Evolutionary conservation across 2,888 invertebrate genomes (phyloP).

Genomic region (Hydroisotoma schaefferi): DNA sequence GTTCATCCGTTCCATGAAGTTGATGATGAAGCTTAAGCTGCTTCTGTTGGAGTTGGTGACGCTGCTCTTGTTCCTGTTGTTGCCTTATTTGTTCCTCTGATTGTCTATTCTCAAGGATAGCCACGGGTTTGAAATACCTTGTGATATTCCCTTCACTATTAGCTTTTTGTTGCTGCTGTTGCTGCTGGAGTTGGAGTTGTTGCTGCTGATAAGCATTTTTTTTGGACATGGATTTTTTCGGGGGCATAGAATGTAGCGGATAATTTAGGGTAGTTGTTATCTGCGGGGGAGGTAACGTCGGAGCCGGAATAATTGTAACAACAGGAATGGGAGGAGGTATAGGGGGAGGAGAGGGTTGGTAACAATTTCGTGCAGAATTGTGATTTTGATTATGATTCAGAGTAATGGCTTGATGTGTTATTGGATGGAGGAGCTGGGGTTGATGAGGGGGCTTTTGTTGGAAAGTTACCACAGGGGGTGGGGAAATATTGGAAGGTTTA

Average conservation of each 20-base stretch:
- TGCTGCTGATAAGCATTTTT: conserved; percentile 20
- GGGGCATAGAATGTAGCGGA: conserved; percentile 28
- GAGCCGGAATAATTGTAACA: conserved; percentile 10
- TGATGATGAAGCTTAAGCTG: conserved; percentile 4
- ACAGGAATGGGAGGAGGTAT: conserved; percentile 6
- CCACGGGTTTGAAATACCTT: conserved; percentile 32
- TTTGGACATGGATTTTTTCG: conserved; percentile 29
- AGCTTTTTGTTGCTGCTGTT: neutral
- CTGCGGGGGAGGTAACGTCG: conserved; percentile 6
- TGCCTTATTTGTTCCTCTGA: neutral
- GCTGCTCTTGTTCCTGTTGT: conserved; percentile 16
- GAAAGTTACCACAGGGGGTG: neutral
- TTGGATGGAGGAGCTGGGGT: neutral
- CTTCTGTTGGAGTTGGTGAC: conserved; percentile 24
- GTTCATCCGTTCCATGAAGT: conserved; percentile 1
- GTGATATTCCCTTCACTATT: conserved; percentile 20
- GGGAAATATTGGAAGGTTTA: conserved; percentile 13
- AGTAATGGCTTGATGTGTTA: no score
- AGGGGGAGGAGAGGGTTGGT: neutral
- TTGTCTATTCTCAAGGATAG: conserved; percentile 7
- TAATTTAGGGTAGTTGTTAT: conserved; percentile 11
- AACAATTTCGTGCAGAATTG: neutral
- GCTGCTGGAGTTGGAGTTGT: neutral
- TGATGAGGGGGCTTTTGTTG: neutral
- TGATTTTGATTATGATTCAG: conserved; percentile 2